Percentiles rank a stretch among this genome's conserved stretches.
These are phyloP conservation scores for Orchestia grillus DNA, from an alignment of 1,140 invertebrate genomes.

Conservation along the genomic window DNA sequence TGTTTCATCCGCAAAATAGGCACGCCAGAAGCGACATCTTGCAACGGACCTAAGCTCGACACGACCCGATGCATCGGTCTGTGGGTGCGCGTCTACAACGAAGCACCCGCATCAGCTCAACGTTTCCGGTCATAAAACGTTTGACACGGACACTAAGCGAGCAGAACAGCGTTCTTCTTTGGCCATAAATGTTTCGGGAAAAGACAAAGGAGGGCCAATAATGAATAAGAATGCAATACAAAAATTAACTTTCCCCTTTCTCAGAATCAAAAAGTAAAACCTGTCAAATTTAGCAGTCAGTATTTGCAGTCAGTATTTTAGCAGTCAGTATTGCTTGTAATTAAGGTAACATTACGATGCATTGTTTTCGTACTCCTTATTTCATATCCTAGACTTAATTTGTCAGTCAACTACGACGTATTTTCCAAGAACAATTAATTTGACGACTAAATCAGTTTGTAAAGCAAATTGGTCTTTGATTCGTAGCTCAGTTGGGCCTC, in stretches of 20 bases:
- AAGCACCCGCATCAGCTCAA: background rate
- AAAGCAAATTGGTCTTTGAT: too few species aligned
- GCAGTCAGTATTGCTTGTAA: too few species aligned
- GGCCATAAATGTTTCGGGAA: background rate
- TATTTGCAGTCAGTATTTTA: too few species aligned
- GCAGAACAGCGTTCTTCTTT: background rate
- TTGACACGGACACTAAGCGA: background rate
- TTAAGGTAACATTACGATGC: too few species aligned
- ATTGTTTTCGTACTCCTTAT: background rate
- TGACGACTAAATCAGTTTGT: background rate
- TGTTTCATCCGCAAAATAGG: too few species aligned
- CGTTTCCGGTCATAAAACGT: background rate
- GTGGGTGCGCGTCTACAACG: background rate
- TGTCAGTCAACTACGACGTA: background rate
- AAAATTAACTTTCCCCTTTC: background rate
- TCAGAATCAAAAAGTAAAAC: background rate
- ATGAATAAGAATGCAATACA: background rate
- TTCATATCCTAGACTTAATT: background rate
- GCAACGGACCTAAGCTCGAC: too few species aligned
- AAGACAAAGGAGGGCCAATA: background rate
- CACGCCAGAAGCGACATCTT: too few species aligned
- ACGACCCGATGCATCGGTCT: too few species aligned
- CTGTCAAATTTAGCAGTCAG: background rate
- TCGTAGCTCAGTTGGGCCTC: too few species aligned
- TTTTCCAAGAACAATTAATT: background rate